Percentiles rank a stretch among this genome's conserved stretches.
Evolutionary conservation across 2,113 vertebrate species (phyloP).

Genomic region (Myotis davidii): DNA sequence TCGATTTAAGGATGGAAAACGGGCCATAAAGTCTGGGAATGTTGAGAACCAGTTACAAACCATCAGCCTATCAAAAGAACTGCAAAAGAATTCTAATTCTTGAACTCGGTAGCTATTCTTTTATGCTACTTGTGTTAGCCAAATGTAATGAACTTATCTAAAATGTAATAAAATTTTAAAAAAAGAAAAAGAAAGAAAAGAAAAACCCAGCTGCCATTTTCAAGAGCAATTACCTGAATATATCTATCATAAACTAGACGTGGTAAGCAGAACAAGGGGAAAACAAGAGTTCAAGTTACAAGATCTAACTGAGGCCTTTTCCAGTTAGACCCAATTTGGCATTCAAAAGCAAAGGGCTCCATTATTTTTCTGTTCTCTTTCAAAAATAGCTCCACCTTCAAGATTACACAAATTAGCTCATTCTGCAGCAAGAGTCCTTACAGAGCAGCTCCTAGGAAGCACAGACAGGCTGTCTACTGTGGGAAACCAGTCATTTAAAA

Average conservation of each 20-base stretch:
- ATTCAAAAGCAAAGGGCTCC: conserved; percentile 40
- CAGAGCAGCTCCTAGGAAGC: conserved; percentile 44
- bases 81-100: conserved; percentile 27
- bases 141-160: neutral
- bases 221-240: conserved; percentile 2
- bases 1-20: conserved; percentile 19
- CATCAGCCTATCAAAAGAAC: neutral
- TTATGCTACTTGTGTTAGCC: neutral
- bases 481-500: conserved; percentile 5
- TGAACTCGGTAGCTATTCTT: neutral
- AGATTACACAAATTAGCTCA: conserved; percentile 70
- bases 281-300: neutral
- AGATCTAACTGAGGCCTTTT: conserved; percentile 3
- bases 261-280: neutral
- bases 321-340: conserved; percentile 24
- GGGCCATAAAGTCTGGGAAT: neutral
- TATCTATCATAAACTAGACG: neutral
- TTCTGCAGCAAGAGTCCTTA: conserved; percentile 46
- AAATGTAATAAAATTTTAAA: neutral
- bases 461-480: neutral
- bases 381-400: conserved; percentile 79
- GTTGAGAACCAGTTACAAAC: conserved; percentile 23
- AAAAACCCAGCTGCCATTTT: neutral
- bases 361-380: conserved; percentile 72
- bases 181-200: too few species aligned